Evolutionary conservation across 2,797 vertebrate genomes (phyloP).

Genomic region (Lithobates pipiens): DNA sequence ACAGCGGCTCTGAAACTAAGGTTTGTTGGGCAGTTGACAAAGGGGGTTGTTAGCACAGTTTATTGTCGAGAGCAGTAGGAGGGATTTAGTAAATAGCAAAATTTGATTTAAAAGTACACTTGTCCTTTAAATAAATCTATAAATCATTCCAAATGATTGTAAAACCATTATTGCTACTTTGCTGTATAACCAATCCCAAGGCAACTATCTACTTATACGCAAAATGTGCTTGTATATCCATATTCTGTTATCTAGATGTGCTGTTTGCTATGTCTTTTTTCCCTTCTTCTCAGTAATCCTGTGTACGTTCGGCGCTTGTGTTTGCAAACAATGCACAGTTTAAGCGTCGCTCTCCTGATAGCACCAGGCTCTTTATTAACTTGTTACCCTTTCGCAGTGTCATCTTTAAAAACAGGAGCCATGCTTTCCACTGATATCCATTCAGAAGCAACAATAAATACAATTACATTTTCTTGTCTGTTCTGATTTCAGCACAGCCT

Average conservation of each 20-base stretch:
- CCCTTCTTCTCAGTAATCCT: not conserved
- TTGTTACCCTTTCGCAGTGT: slow-evolving; percentile 37
- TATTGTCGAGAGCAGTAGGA: too few species aligned
- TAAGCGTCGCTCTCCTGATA: slow-evolving; percentile 6
- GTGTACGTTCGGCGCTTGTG: slow-evolving; percentile 1
- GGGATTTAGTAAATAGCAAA: too few species aligned
- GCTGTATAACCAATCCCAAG: too few species aligned
- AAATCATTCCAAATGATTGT: too few species aligned
- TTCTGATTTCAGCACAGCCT: slow-evolving; percentile 74
- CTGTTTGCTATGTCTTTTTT: not conserved
- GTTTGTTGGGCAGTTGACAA: too few species aligned
- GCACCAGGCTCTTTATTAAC: slow-evolving; percentile 16
- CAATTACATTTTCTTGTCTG: slow-evolving; percentile 76
- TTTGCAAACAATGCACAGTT: not conserved
- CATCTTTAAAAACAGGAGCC: slow-evolving; percentile 58
- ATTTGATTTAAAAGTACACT: too few species aligned
- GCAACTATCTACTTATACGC: too few species aligned
- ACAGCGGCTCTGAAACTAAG: too few species aligned
- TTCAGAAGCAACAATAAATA: slow-evolving; percentile 68
- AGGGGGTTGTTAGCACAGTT: too few species aligned
- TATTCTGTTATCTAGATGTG: not conserved
- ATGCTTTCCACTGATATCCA: slow-evolving; percentile 64
- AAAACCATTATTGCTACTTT: too few species aligned
- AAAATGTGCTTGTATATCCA: not conserved
- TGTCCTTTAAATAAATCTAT: too few species aligned